phyloP scores from a whole-genome alignment of 2,888 invertebrate genomes.

The Orthosia gracilis region DNA sequence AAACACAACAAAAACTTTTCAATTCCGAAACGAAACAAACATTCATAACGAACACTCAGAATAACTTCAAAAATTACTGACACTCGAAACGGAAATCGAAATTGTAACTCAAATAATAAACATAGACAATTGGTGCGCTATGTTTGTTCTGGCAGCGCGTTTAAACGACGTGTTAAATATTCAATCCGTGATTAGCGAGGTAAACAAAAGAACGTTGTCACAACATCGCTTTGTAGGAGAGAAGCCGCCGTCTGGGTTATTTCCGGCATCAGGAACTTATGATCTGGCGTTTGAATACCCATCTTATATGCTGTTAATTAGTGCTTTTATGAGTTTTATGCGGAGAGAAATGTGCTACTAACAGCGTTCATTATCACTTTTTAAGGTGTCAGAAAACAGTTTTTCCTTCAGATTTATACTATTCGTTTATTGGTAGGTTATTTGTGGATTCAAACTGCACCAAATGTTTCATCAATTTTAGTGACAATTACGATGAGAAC shows the following conservation, averaged over 20 bases:
- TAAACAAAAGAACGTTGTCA: slow-evolving; percentile 61
- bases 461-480: background rate
- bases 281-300: slow-evolving; percentile 48
- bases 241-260: slow-evolving; percentile 62
- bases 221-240: slow-evolving; percentile 45
- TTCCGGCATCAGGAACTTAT: slow-evolving; percentile 64
- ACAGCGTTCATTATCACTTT: slow-evolving; percentile 1
- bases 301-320: slow-evolving; percentile 42
- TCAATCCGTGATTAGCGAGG: slow-evolving; percentile 60
- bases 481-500: background rate
- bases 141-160: slow-evolving; percentile 55
- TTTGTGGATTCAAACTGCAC: too few relatives aligned
- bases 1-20: slow-evolving; percentile 39
- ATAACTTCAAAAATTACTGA: slow-evolving; percentile 54
- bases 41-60: slow-evolving; percentile 38
- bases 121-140: slow-evolving; percentile 33
- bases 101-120: slow-evolving; percentile 58
- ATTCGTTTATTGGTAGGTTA: too few relatives aligned
- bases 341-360: background rate
- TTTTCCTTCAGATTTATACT: background rate
- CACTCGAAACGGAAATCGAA: slow-evolving; percentile 50
- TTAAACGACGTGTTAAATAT: slow-evolving; percentile 57
- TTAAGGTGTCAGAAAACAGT: background rate
- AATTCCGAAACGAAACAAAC: slow-evolving; percentile 43
- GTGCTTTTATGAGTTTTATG: slow-evolving; percentile 23